These are phyloP conservation scores for Brachystomella parvula DNA, from an alignment of 1,140 invertebrate genomes.

Conservation along the genomic window DNA sequence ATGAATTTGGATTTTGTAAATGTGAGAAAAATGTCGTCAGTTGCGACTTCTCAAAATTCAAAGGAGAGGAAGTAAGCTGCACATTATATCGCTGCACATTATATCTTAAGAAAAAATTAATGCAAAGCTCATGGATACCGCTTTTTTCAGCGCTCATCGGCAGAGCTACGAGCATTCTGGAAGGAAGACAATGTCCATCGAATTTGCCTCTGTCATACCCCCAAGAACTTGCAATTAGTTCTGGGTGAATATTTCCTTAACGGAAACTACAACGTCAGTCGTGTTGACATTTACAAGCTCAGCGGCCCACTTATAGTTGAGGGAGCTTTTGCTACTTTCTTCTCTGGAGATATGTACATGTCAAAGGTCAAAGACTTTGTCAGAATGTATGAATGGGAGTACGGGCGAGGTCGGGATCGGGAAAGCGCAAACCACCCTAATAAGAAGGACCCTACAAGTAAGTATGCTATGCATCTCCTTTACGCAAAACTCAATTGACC, in stretches of 20 bases:
- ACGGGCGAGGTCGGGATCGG: not conserved
- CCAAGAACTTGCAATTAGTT: not conserved
- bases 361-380: not conserved
- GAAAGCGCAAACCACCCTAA: not conserved
- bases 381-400: slow-evolving; percentile 1
- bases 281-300: not conserved
- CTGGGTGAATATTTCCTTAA: not conserved
- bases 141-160: not conserved
- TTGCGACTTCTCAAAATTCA: not conserved
- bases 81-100: not conserved
- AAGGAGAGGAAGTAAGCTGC: not conserved
- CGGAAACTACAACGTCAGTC: not conserved
- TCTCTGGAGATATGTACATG: not conserved
- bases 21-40: not conserved
- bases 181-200: not conserved
- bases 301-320: not conserved
- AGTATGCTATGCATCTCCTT: not conserved
- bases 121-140: no score
- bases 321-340: not conserved
- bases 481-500: not conserved
- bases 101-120: not conserved
- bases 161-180: not conserved
- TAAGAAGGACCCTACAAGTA: not conserved
- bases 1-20: not conserved
- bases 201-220: not conserved